Base-by-base conservation (phyloP, 2,888 invertebrate genomes). In the Tupiocoris notatus region DNA sequence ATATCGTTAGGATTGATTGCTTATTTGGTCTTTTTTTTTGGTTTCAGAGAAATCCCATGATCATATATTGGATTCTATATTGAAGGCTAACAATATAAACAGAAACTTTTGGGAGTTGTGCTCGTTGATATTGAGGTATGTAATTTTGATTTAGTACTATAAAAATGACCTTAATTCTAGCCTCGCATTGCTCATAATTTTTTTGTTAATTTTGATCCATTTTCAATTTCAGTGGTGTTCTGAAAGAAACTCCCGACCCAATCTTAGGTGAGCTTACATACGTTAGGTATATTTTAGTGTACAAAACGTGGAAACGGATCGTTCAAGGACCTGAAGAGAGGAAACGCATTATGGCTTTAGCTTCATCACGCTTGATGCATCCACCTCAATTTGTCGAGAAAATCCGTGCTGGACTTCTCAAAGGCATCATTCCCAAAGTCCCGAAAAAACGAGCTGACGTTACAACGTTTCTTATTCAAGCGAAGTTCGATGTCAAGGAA, bases 261-360 rank as follows among this genome's bases (percentile, higher is more conserved):
- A 62, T 63, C 54, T 71, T 80, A 12, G 63, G 79, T 58, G 80
- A 80, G n/a, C 68, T 79, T 21, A 78, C 81, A 0, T 82, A 81
- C 62, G 79, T 81, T 2, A 73, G 82, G 22, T 82, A 81, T 65
- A 64, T 82, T 24, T 79, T 82, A 9, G 79, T 79, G 6, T 82
- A 81, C 74, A 82, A 82, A 77, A 66, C 81, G 77, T 82, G 81
- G 81, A 81, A 81, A 74, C 80, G 80, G n/a, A 77, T 81, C n/a
- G 79, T 80, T 1, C 76, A 73, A 20, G 75, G 76, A n/a, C 76
- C 58, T 12, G 80, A 80, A 21, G 78, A 80, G 64, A 78, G 78
- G 64, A 78, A 68, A 23, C 18, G 73, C 57, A 7, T 82, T 58
- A 80, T 80, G 64, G 75, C 77, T 58, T 54, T 80, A 20, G 82